Evolutionary conservation across 2,797 vertebrate genomes (phyloP).

Genomic region (Eptatretus atami): DNA sequence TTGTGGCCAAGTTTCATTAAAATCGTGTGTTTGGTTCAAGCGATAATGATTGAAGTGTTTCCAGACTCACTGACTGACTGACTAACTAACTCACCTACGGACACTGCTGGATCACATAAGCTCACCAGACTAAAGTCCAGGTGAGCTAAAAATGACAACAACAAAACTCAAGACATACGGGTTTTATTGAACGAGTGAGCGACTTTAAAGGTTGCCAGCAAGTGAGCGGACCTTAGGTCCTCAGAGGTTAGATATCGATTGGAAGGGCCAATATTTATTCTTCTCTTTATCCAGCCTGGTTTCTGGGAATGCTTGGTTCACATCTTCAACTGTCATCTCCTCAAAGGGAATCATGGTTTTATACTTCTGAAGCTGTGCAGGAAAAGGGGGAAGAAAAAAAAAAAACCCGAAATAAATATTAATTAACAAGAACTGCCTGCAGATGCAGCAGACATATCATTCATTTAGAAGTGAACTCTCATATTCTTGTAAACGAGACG

Average conservation of each 20-base stretch:
- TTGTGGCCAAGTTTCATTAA: too few species aligned
- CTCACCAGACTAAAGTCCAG: too few species aligned
- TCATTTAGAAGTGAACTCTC: neutral
- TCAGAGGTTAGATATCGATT: slow-evolving; percentile 40
- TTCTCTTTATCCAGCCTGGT: slow-evolving; percentile 49
- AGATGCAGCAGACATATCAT: neutral
- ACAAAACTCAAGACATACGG: too few species aligned
- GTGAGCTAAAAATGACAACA: too few species aligned
- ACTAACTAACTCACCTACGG: too few species aligned
- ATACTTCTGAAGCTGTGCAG: slow-evolving; percentile 22
- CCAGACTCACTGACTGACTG: too few species aligned
- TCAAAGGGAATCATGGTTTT: slow-evolving; percentile 52
- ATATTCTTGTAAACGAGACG: too few species aligned
- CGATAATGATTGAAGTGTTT: too few species aligned
- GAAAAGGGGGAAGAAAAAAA: slow-evolving; percentile 6
- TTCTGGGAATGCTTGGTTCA: slow-evolving; percentile 34
- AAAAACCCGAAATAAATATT: neutral
- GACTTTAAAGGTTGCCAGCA: too few species aligned
- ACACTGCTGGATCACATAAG: too few species aligned
- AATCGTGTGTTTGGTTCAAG: too few species aligned
- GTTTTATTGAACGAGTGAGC: too few species aligned
- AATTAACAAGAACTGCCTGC: slow-evolving; percentile 1
- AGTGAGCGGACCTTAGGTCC: neutral
- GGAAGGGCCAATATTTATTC: slow-evolving; percentile 59
- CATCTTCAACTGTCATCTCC: slow-evolving; percentile 41